A percentile compares a stretch with the other conserved stretches of the same genome.
These are phyloP conservation scores for Pollenia amentaria DNA, from an alignment of 2,888 invertebrate species.

Conservation along the genomic window DNA sequence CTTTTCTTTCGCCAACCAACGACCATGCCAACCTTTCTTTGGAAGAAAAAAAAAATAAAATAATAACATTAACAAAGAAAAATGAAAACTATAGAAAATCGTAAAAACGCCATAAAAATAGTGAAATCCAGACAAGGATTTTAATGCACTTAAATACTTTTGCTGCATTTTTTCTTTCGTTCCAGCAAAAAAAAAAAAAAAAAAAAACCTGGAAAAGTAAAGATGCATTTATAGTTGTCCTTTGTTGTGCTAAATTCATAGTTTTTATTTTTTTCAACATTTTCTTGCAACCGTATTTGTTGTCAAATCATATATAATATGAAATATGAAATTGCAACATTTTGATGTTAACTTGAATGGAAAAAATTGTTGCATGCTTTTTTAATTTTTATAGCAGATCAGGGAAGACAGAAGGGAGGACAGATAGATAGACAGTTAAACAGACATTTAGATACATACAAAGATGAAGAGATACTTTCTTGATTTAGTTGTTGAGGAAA, in stretches of 20 bases:
- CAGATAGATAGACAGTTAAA: constrained; percentile 25
- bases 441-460: constrained; percentile 40
- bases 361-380: constrained; percentile 40
- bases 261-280: background rate
- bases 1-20: constrained; percentile 10
- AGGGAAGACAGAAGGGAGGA: background rate
- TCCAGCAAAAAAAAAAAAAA: background rate
- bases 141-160: constrained; percentile 38
- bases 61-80: background rate
- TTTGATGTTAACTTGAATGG: constrained; percentile 37
- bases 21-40: constrained; percentile 39
- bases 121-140: constrained; percentile 27
- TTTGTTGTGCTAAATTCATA: background rate
- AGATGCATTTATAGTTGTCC: constrained; percentile 4
- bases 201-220: background rate
- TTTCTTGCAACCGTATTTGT: background rate
- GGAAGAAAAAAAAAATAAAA: constrained; percentile 21
- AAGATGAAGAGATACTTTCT: constrained; percentile 38
- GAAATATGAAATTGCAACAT: constrained; percentile 38
- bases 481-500: constrained; percentile 31
- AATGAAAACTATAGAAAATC: background rate
- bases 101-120: constrained; percentile 37
- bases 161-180: background rate
- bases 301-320: constrained; percentile 2
- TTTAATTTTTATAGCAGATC: background rate